A percentile compares a stretch with the other conserved stretches of the same genome.
Evolutionary conservation across 2,113 vertebrate genomes (phyloP).

Genomic region (Camelus bactrianus): DNA sequence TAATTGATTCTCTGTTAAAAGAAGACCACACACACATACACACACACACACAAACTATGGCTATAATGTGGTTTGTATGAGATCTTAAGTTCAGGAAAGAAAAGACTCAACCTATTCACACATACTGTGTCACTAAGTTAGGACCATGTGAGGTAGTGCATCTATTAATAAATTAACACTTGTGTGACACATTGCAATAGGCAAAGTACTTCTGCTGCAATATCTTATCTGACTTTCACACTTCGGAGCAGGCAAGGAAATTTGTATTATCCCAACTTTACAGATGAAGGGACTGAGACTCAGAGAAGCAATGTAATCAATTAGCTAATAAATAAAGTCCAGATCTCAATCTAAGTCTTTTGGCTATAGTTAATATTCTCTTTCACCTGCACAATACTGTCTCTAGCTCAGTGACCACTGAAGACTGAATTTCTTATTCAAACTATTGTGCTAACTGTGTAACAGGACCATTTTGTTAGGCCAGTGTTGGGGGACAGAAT

Average conservation of each 20-base stretch:
- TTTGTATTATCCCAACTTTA: not conserved
- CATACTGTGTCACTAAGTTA: not conserved
- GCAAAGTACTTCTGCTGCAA: not conserved
- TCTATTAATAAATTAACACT: constrained; percentile 47
- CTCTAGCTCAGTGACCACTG: not conserved
- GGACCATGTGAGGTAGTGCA: not conserved
- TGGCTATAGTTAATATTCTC: not conserved
- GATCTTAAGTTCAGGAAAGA: constrained; percentile 9
- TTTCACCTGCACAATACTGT: not conserved
- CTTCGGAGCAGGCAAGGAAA: not conserved
- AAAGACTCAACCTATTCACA: not conserved
- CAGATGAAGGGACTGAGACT: constrained; percentile 10
- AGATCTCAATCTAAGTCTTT: not conserved
- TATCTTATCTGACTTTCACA: not conserved
- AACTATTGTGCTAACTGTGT: not conserved
- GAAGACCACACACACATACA: not conserved
- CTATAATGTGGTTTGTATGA: not conserved
- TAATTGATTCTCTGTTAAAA: constrained; percentile 53
- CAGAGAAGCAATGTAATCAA: not conserved
- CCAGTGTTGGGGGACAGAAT: not conserved
- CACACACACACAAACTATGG: not conserved
- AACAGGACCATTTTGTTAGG: not conserved
- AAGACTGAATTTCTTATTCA: not conserved
- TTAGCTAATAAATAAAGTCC: not conserved
- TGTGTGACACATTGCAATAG: not conserved